Base-by-base conservation (phyloP, 2,113 vertebrate genomes). In the Psophia crepitans region DNA sequence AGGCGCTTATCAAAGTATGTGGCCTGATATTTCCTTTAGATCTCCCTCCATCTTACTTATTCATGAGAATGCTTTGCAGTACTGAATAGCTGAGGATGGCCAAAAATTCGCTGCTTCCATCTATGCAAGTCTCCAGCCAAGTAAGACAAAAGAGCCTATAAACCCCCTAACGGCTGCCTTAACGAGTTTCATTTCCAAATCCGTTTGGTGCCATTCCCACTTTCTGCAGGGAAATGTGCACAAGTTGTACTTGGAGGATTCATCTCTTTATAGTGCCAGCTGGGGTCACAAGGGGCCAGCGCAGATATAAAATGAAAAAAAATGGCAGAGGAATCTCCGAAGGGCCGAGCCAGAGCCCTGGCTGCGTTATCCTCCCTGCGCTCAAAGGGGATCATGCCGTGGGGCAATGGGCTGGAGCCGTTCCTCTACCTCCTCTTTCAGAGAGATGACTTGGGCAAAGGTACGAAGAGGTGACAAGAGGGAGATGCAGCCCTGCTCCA, bases 171-270 rank as follows among this genome's bases (percentile, higher is more conserved):
- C 64, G 73, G 92, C 94, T 81, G 80, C 90, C 69, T 71, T 82
- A 84, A 84, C 8, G 48, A 92, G 83, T 79, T 86, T 71, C 92
- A 48, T 75, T 93, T 84, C 95, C 94, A 81, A 92, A 90, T 91
- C 86, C 11, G 64, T 81, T 94, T 87, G 94, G 48, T 94, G 89
- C 86, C 84, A 69, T 96, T 90, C 66, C 87, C 69, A 30, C 90
- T 92, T 94, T 87, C 88, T 87, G 77, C 94, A 87, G 90, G 65
- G 87, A 94, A 73, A 93, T 88, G 63, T 75, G 93, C 87, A 90
- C 90, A 82, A 75, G 76, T 84, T 73, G 95, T 84, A 51, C 94
- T 92, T 88, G 95, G 96, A 95, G 80, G 92, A 68, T 81, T 92
- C 70, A 17, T 76, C 81, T 89, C 80, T 92, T 74, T 65, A 3